Evolutionary conservation across 2,797 vertebrate species (phyloP), one percentile per base, ranked within the genome.

Genomic region (Smutsia temminckii): DNA sequence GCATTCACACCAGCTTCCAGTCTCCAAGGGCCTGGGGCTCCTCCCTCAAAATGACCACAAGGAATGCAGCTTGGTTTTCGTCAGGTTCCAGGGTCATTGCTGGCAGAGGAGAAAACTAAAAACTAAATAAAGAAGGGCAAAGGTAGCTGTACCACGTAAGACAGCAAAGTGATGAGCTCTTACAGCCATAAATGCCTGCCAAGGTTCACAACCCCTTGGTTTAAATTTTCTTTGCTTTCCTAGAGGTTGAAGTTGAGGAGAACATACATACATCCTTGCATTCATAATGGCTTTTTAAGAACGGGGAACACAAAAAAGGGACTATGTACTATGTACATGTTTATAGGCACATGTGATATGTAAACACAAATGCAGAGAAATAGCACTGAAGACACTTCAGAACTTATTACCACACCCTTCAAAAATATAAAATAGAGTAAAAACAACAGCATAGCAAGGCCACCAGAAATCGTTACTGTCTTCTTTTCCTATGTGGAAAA

Each of bases 101-200:
- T 78, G 25, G 11, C 49, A 78, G 18, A 94, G 83, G 63, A 66
- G 25, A 25, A 75, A 90, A 25, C 8, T 87, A 59, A 72, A 88
- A 94, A 95, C 29, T 74, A 75, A 86, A 61, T 27, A 77, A 68
- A 79, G 5, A 55, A 42, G 6, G 16, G 46, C 29, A 64, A 59
- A 80, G 23, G 42, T 13, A 71, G 4, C 29, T 87, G 6, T 46
- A 37, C 8, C 66, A 85, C 25, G 53, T 66, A 55, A 78, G 71
- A 85, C 25, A 87, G 55, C 49, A 91, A 77, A 34, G n/a, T 61
- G 11, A 85, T n/a, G 21, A 94, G 91, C 88, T 66, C 59, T 64
- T 46, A 84, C 0, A 53, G 49, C 51, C 78, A 74, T 51, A 57
- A 95, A 64, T 40, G 61, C 61, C 88, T 87, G n/a, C 37, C 27